phyloP scores from a whole-genome alignment of 1,140 invertebrate genomes.

The Rhopalosiphum maidis region DNA sequence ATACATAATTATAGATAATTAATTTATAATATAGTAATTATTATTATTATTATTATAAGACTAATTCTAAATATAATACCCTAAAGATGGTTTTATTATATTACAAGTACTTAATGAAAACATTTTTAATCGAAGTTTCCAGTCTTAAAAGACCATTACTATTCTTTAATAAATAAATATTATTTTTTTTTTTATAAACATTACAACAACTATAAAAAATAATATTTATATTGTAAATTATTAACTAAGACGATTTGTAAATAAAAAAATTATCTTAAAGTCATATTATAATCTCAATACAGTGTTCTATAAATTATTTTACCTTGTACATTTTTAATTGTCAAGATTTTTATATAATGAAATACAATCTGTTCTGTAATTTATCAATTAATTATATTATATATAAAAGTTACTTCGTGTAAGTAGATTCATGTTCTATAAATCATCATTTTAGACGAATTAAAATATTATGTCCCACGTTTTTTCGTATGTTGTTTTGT shows the following conservation, averaged over 20 bases:
- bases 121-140: neutral
- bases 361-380: neutral
- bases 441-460: neutral
- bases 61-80: too few relatives aligned
- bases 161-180: neutral
- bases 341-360: too few relatives aligned
- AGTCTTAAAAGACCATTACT: neutral
- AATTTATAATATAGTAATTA: neutral
- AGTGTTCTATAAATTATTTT: neutral
- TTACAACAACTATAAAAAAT: neutral
- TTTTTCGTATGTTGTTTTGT: neutral
- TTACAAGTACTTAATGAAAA: neutral
- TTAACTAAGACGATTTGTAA: neutral
- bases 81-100: neutral
- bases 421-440: neutral
- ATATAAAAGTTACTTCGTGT: neutral
- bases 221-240: neutral
- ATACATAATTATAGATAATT: neutral
- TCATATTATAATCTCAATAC: neutral
- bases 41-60: too few relatives aligned
- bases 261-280: too few relatives aligned
- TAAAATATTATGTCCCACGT: neutral
- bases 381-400: neutral
- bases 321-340: neutral
- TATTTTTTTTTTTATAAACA: neutral